Conservation (phyloP, 2,113 vertebrate genomes). For the Labeo catla region DNA sequence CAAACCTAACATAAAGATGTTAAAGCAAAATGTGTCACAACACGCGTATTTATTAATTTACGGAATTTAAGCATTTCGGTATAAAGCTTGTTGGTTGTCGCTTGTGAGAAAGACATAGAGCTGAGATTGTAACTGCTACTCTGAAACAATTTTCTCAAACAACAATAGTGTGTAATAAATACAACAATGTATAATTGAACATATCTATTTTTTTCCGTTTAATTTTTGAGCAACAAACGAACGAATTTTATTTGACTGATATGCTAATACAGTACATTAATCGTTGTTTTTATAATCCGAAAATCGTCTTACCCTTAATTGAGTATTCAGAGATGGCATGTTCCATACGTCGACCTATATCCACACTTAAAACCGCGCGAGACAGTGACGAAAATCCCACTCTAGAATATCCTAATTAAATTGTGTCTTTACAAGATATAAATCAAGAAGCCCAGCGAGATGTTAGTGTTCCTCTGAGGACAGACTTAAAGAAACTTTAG, state of each 20-base stretch:
- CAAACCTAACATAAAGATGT: neutral
- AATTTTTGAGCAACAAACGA: neutral
- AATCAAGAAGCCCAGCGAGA: neutral
- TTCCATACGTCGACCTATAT: neutral
- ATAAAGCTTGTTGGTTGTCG: neutral
- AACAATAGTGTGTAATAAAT: neutral
- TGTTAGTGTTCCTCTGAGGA: neutral
- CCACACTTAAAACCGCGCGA: neutral
- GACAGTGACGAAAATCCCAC: neutral
- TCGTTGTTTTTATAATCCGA: neutral
- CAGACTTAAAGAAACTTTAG: conserved; percentile 25
- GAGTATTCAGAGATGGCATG: conserved; percentile 17
- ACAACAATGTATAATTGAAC: neutral
- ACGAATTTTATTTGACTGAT: neutral
- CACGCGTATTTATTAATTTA: neutral
- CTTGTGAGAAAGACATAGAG: neutral
- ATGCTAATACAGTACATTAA: neutral
- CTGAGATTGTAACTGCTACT: neutral
- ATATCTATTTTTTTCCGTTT: neutral
- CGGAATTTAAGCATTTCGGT: neutral
- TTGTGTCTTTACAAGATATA: neutral
- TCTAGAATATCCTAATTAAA: neutral
- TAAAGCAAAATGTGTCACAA: neutral
- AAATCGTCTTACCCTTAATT: conserved; percentile 22
- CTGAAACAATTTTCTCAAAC: too few species aligned